These are phyloP conservation scores for Muraenolepis orangiensis DNA, from an alignment of 2,797 vertebrate species.

Conservation along the genomic window DNA sequence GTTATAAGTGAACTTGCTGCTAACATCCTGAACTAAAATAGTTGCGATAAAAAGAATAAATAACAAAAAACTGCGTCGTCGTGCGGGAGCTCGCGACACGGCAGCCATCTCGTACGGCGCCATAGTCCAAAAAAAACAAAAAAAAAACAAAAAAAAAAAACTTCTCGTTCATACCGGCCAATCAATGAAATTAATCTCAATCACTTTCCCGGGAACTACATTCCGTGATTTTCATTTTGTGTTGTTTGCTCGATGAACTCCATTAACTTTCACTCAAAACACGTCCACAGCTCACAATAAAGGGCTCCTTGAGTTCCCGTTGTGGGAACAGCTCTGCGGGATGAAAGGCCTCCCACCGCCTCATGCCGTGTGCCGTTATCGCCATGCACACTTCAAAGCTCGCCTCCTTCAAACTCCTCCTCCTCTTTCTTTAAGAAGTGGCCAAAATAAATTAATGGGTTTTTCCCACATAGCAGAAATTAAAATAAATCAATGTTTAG, in stretches of 20 bases:
- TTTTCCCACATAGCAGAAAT: background rate
- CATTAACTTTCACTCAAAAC: background rate
- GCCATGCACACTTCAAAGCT: conserved; percentile 13
- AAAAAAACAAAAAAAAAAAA: no score
- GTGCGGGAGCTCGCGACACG: no score
- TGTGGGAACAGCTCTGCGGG: background rate
- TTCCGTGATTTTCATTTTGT: background rate
- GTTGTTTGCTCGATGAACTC: no score
- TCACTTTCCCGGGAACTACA: background rate
- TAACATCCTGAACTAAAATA: no score
- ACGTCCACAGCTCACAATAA: background rate
- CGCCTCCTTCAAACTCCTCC: conserved; percentile 3
- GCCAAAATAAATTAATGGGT: background rate
- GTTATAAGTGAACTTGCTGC: no score
- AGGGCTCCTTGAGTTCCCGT: no score
- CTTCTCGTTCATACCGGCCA: background rate
- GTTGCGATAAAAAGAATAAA: no score
- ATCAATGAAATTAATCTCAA: background rate
- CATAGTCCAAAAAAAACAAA: no score
- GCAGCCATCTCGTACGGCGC: no score
- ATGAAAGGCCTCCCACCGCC: conserved; percentile 10
- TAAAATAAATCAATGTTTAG: background rate
- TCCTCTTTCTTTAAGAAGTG: background rate
- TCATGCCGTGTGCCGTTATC: conserved; percentile 14
- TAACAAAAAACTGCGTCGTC: no score